Percentiles rank a stretch among this genome's conserved stretches.
Conservation (phyloP, 2,113 vertebrate genomes). For the Propithecus coquereli region DNA sequence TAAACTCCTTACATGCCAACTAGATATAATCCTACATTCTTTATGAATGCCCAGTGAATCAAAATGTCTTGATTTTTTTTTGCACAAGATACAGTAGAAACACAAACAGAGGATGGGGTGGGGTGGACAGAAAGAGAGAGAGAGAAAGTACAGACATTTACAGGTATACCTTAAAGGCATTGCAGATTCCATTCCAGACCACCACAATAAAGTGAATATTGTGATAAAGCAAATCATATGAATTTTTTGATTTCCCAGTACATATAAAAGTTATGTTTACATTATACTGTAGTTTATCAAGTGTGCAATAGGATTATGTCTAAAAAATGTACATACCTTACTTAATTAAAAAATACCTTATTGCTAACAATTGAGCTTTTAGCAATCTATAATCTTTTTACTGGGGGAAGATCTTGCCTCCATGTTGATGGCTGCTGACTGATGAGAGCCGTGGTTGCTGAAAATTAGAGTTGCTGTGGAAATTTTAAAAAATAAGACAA, state of each 20-base stretch:
- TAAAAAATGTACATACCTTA: background rate
- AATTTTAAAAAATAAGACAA: background rate
- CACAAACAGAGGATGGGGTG: background rate
- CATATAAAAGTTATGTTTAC: background rate
- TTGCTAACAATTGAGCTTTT: background rate
- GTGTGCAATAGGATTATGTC: background rate
- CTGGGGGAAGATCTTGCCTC: background rate
- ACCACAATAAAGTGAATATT: background rate
- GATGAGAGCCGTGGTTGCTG: background rate
- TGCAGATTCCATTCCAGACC: background rate
- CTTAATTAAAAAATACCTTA: background rate
- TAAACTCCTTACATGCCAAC: background rate
- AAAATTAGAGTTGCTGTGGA: background rate
- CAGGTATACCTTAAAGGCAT: background rate
- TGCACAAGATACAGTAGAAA: background rate
- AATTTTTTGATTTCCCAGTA: background rate
- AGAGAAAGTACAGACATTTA: background rate
- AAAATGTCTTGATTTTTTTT: background rate
- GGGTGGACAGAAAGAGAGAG: too few species aligned
- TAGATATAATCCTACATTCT: background rate
- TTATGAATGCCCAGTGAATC: background rate
- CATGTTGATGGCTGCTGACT: background rate
- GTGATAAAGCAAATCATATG: background rate
- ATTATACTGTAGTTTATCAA: background rate
- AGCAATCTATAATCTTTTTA: background rate